phyloP scores from a whole-genome alignment of 2,888 invertebrate genomes.

The Mycalesis mineus region DNA sequence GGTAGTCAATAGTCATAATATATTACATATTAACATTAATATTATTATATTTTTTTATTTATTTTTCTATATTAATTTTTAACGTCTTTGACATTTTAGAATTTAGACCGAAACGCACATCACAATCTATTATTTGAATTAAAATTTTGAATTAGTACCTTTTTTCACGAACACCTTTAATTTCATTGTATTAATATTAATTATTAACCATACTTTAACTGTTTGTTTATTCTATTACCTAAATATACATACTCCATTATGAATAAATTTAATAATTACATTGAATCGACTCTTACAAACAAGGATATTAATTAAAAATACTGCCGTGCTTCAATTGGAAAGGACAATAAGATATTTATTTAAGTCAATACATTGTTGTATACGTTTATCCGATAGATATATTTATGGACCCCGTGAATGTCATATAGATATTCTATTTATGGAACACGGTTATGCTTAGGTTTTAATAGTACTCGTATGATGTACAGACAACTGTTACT shows the following conservation, averaged over 20 bases:
- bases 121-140: constrained; percentile 34
- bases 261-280: background rate
- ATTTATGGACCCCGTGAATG: background rate
- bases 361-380: background rate
- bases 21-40: background rate
- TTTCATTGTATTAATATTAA: constrained; percentile 32
- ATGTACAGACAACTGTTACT: too few species aligned
- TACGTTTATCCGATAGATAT: background rate
- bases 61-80: constrained; percentile 9
- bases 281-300: background rate
- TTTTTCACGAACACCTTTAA: constrained; percentile 32
- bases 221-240: background rate
- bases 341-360: background rate
- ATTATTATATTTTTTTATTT: background rate
- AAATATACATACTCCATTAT: background rate
- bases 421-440: too few species aligned
- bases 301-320: background rate
- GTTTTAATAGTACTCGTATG: too few species aligned
- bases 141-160: constrained; percentile 36
- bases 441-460: too few species aligned
- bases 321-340: background rate
- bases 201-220: background rate
- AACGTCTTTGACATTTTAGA: constrained; percentile 36
- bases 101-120: constrained; percentile 31
- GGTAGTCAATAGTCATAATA: background rate